Evolutionary conservation across 2,113 vertebrate genomes (phyloP).

Genomic region (Tylochromis polylepis): DNA sequence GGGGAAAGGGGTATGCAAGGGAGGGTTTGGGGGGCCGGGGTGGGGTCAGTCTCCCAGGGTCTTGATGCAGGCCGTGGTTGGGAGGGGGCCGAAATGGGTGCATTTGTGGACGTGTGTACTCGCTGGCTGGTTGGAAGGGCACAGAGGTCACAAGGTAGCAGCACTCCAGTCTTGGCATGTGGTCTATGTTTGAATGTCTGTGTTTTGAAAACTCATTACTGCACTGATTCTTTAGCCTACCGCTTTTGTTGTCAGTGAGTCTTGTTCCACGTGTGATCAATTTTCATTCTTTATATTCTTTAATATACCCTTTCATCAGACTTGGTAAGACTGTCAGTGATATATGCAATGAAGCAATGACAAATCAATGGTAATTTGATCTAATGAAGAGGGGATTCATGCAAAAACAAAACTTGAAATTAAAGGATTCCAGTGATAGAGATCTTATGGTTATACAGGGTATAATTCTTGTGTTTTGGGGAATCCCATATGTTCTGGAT

Average conservation of each 20-base stretch:
- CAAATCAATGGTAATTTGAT: background rate
- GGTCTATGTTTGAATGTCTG: conserved; percentile 25
- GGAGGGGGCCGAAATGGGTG: conserved; percentile 2
- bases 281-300: background rate
- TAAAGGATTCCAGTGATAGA: background rate
- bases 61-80: conserved; percentile 23
- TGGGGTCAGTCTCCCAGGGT: conserved; percentile 58
- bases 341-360: background rate
- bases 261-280: background rate
- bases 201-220: conserved; percentile 36
- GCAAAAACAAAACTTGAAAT: background rate
- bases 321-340: background rate
- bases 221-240: background rate
- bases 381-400: background rate
- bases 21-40: background rate
- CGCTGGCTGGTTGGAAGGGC: conserved; percentile 16
- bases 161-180: conserved; percentile 51
- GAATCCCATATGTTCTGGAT: background rate
- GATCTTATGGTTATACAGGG: background rate
- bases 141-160: conserved; percentile 43
- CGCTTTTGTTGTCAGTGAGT: background rate
- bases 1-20: conserved; percentile 14
- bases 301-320: background rate
- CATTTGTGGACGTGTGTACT: background rate
- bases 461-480: background rate